Evolutionary conservation across 2,113 vertebrate species (phyloP), one percentile per base, ranked within the genome.

Genomic region (Oryctolagus cuniculus): DNA sequence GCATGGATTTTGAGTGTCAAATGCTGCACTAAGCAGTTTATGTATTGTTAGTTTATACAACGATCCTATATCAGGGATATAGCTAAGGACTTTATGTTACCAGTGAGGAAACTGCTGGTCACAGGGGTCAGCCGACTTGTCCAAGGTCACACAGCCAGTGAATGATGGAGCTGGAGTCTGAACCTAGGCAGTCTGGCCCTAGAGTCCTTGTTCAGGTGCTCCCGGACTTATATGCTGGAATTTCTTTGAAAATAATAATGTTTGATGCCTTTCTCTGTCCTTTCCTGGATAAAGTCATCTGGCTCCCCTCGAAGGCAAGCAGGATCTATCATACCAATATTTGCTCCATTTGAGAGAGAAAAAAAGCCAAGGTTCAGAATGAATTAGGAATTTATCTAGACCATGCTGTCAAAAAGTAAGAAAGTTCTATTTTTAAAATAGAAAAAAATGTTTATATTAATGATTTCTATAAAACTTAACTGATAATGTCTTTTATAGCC

Each of bases 381-480:
- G 17, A 58, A 64, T 44, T 36, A 67, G 78, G 38, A 72, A 63
- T 81, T 67, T 66, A 24, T 21, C 1, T 79, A 69, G 51, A n/a
- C 4, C 27, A 73, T 21, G 10, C 3, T 67, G 49, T 55, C 24
- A 74, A 77, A 91, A 49, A 72, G 17, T 10, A 80, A 49, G 49
- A 73, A 72, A 67, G 44, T 83, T 74, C 5, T 25, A 5, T 66
- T n/a, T 87, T 87, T 74, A 51, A 78, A n/a, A 51, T 70, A 67
- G 55, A 7, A 55, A 7, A 55, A 38, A 29, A 10, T 13, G 85
- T 91, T 91, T 82, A 31, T 63, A 19, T 77, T 49, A 79, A 24
- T 73, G 70, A 11, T 53, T 5, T 77, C 87, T 72, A 9, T 82
- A 91, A 89, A 95, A 34, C 64, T 95, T 49, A 93, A 17, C 31